Percentiles rank a stretch among this genome's conserved stretches.
Evolutionary conservation across 2,888 invertebrate genomes (phyloP).

Genomic region (Archips crataeganus): DNA sequence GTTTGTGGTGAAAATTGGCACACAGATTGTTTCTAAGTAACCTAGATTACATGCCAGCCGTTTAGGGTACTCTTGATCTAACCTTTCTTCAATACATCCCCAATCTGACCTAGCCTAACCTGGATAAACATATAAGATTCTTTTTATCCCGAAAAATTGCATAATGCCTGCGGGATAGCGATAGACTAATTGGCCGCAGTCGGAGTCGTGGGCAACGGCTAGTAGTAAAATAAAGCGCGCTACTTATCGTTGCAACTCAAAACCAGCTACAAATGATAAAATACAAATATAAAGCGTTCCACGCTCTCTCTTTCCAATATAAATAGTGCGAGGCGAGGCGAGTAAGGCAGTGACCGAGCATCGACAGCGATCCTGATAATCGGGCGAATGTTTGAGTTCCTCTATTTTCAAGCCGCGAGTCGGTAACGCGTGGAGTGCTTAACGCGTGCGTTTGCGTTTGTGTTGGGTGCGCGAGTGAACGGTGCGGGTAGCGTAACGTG

Average conservation of each 20-base stretch:
- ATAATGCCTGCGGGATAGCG: no score
- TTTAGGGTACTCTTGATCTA: no score
- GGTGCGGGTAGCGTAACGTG: conserved; percentile 61
- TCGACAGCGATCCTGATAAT: conserved; percentile 83
- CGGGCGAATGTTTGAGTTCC: conserved; percentile 80
- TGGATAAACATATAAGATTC: no score
- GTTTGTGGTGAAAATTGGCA: no score
- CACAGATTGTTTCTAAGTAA: no score
- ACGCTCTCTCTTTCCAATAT: conserved; percentile 81
- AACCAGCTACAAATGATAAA: conserved; percentile 84
- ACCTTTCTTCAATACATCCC: no score
- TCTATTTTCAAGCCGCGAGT: conserved; percentile 83
- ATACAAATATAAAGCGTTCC: conserved; percentile 76
- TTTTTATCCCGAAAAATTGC: no score
- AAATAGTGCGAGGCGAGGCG: conserved; percentile 81
- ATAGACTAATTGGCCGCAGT: no score
- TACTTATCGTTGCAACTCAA: conserved; percentile 79
- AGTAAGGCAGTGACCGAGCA: conserved; percentile 79
- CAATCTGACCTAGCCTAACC: no score
- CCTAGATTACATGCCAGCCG: no score
- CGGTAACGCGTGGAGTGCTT: conserved; percentile 52
- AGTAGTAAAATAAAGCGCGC: conserved; percentile 75
- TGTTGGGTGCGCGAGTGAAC: conserved; percentile 47
- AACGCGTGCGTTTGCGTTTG: conserved; percentile 68
- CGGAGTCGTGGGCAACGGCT: conserved; percentile 45